These are phyloP conservation scores for Mesorhabditis belari DNA, from an alignment of 2,888 invertebrate genomes.

Conservation along the genomic window DNA sequence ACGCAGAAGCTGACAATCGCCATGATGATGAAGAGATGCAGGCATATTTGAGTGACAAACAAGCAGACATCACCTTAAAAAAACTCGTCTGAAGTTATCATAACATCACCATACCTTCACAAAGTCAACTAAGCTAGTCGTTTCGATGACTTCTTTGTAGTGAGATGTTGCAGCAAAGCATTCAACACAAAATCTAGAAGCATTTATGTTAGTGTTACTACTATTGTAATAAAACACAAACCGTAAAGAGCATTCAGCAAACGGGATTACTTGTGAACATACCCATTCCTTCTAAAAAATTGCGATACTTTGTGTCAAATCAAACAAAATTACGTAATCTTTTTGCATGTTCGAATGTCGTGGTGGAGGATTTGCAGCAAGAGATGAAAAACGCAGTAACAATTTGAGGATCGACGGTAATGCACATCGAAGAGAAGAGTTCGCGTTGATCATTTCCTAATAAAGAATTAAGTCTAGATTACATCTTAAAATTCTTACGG, in stretches of 20 bases:
- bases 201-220: no score
- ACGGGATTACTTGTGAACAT: conserved; percentile 75
- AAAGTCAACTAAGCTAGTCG: conserved; percentile 69
- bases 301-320: no score
- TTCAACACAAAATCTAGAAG: conserved; percentile 69
- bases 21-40: conserved; percentile 74
- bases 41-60: conserved; percentile 69
- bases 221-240: no score
- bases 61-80: not conserved
- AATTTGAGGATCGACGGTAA: conserved; percentile 56
- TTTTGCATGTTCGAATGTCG: not conserved
- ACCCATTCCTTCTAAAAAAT: conserved; percentile 68
- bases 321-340: conserved; percentile 19
- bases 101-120: conserved; percentile 57
- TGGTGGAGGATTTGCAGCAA: conserved; percentile 27
- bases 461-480: not conserved
- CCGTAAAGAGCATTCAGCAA: conserved; percentile 74
- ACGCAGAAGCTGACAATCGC: conserved; percentile 72
- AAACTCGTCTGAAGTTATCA: not conserved
- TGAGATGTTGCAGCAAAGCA: conserved; percentile 71
- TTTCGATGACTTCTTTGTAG: conserved; percentile 67
- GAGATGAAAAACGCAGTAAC: conserved; percentile 54
- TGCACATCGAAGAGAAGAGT: conserved; percentile 18
- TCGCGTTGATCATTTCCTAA: conserved; percentile 25
- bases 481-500: conserved; percentile 60